phyloP scores from a whole-genome alignment of 1,140 invertebrate genomes.

The Drosophila repleta region DNA sequence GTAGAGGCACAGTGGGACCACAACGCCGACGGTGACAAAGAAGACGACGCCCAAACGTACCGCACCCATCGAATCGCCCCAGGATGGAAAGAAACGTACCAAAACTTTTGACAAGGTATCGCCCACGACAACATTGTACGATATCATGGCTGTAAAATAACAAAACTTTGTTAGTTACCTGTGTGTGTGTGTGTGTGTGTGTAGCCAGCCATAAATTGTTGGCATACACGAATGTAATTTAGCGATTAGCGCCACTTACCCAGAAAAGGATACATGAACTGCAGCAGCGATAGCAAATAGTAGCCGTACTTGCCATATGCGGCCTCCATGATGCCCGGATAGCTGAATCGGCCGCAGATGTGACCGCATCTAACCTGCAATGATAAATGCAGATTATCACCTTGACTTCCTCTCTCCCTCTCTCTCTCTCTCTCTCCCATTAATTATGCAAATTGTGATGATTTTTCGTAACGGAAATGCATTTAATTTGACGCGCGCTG shows the following conservation, averaged over 20 bases:
- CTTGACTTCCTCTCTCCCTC: background rate
- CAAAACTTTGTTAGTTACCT: slow-evolving; percentile 21
- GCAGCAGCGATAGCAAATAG: slow-evolving; percentile 90
- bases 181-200: background rate
- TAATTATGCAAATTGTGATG: slow-evolving; percentile 39
- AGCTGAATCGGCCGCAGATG: slow-evolving; percentile 92
- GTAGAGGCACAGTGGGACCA: slow-evolving; percentile 92
- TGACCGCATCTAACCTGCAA: slow-evolving; percentile 87
- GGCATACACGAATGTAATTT: slow-evolving; percentile 17
- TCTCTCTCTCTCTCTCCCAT: slow-evolving; percentile 14
- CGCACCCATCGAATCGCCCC: slow-evolving; percentile 85
- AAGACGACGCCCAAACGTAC: slow-evolving; percentile 91
- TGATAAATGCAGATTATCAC: slow-evolving; percentile 30
- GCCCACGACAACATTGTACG: slow-evolving; percentile 95
- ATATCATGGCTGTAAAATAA: slow-evolving; percentile 91
- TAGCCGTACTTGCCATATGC: slow-evolving; percentile 93
- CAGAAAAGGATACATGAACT: slow-evolving; percentile 94
- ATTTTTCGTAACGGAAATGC: slow-evolving; percentile 26
- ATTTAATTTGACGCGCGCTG: slow-evolving; percentile 7
- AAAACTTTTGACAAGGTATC: slow-evolving; percentile 95
- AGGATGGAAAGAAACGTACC: slow-evolving; percentile 85
- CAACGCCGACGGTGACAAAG: slow-evolving; percentile 89
- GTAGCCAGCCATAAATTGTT: background rate
- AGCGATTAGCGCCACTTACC: slow-evolving; percentile 85
- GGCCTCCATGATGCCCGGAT: slow-evolving; percentile 93